Conservation (phyloP, 2,888 invertebrate genomes). For the Uropetala carovei region DNA sequence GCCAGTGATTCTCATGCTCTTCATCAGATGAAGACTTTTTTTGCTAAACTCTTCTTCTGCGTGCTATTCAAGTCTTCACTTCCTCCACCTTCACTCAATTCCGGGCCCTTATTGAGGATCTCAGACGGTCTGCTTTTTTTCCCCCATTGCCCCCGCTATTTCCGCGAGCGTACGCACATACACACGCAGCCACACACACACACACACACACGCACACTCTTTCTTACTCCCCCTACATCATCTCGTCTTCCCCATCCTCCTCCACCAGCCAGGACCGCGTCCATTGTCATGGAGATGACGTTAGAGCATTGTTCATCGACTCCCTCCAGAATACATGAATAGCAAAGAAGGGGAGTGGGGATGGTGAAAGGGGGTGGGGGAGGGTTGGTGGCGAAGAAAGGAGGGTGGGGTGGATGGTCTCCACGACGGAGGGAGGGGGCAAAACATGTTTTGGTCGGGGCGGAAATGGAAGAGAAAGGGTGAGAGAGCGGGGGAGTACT, state of each 20-base stretch:
- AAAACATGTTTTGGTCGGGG: conserved; percentile 34
- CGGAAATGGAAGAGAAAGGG: conserved; percentile 57
- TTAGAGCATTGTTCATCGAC: conserved; percentile 60
- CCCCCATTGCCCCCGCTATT: neutral
- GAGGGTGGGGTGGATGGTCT: conserved; percentile 6
- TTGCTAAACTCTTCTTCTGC: no score
- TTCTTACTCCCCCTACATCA: neutral
- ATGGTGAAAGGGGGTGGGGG: neutral
- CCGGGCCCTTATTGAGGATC: conserved; percentile 17
- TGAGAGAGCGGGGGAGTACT: conserved; percentile 43
- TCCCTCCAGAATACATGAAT: conserved; percentile 64
- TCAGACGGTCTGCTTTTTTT: conserved; percentile 14
- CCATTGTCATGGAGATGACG: conserved; percentile 63
- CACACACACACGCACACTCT: neutral
- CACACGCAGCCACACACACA: neutral
- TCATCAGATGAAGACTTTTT: no score
- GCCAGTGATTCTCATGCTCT: no score
- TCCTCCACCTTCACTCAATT: neutral
- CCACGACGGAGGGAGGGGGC: neutral
- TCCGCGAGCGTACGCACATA: neutral
- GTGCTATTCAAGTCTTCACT: neutral
- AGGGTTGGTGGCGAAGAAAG: neutral
- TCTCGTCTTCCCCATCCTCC: neutral
- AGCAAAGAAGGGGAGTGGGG: conserved; percentile 53
- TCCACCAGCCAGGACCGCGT: conserved; percentile 2